phyloP scores from a whole-genome alignment of 2,888 invertebrate genomes.

The Melieria omissa region DNA sequence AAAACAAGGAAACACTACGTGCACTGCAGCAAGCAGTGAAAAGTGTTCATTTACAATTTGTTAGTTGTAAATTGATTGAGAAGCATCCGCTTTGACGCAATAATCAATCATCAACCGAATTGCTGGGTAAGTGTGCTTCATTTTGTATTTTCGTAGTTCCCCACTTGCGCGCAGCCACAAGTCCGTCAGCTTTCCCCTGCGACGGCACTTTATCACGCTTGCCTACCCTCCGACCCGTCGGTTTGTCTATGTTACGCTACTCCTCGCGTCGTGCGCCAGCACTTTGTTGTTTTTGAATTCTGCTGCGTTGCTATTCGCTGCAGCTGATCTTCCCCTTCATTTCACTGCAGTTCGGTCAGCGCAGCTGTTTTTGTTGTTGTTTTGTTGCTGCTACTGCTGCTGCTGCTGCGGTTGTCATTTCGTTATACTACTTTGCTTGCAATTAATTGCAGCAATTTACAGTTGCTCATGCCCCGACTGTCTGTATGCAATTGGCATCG shows the following conservation, averaged over 20 bases:
- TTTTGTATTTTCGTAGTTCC: background rate
- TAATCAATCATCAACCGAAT: constrained; percentile 17
- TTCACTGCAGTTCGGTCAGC: no score
- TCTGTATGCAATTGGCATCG: background rate
- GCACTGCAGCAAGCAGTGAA: background rate
- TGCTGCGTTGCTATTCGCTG: background rate
- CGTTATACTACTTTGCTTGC: constrained; percentile 43
- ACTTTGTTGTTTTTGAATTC: background rate
- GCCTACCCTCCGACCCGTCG: no score
- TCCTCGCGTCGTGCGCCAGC: no score
- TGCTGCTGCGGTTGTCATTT: background rate
- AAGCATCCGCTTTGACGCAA: background rate
- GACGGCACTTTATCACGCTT: no score
- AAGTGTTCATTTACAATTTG: background rate
- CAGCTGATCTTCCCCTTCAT: background rate
- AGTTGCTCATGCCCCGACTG: constrained; percentile 40
- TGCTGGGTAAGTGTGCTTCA: constrained; percentile 17
- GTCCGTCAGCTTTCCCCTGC: no score
- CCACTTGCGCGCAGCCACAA: no score
- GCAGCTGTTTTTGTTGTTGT: background rate
- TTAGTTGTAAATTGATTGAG: no score
- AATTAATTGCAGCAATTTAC: constrained; percentile 54
- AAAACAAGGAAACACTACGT: background rate
- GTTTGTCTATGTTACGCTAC: no score
- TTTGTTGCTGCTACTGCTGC: background rate